These are phyloP conservation scores for Aspiorhynchus laticeps DNA, from an alignment of 2,113 vertebrate species.

Conservation along the genomic window DNA sequence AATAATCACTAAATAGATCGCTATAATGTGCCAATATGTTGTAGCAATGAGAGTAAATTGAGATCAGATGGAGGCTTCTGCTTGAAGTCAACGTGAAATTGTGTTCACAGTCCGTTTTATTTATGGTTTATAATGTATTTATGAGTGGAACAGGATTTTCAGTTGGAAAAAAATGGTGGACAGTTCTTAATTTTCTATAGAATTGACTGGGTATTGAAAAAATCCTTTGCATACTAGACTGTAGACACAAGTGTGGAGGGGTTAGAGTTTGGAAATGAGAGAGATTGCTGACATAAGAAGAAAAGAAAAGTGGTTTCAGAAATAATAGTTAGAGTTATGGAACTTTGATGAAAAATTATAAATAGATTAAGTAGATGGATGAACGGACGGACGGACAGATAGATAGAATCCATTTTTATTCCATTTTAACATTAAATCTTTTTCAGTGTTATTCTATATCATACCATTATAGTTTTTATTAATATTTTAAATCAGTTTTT, in stretches of 20 bases:
- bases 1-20: not conserved
- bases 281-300: not conserved
- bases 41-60: not conserved
- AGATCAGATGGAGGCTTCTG: not conserved
- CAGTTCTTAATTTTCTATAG: not conserved
- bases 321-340: not conserved
- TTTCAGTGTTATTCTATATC: too few relatives aligned
- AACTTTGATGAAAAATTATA: not conserved
- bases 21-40: not conserved
- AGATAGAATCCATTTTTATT: too few relatives aligned
- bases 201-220: not conserved
- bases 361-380: not conserved
- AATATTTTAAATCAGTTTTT: too few relatives aligned
- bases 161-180: not conserved
- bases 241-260: not conserved
- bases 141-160: not conserved
- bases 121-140: not conserved
- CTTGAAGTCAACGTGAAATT: not conserved
- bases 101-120: not conserved
- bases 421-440: too few relatives aligned
- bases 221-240: not conserved
- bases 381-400: too few relatives aligned
- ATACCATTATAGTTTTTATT: too few relatives aligned
- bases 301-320: not conserved
- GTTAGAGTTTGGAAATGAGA: not conserved